Percentiles rank a stretch among this genome's conserved stretches.
phyloP scores from a whole-genome alignment of 2,113 vertebrate genomes.

The Esox niger region DNA sequence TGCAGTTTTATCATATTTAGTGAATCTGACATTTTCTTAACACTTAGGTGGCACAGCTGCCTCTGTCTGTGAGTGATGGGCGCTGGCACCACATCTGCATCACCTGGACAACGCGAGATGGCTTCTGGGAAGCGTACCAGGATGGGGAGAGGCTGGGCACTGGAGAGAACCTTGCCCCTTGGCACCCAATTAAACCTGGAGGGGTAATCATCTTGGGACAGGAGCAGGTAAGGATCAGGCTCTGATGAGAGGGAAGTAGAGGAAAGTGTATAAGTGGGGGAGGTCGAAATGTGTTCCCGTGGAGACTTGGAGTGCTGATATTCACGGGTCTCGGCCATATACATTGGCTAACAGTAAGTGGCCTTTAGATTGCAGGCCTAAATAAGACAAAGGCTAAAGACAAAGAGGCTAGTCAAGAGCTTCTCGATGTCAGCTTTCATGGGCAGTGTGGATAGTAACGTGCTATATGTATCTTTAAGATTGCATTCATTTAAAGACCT shows the following conservation, averaged over 20 bases:
- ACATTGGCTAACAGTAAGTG: too few species aligned
- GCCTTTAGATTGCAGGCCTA: too few species aligned
- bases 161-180: conserved; percentile 95
- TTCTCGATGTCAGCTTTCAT: too few species aligned
- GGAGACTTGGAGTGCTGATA: too few species aligned
- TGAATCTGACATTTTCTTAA: neutral
- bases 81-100: conserved; percentile 98
- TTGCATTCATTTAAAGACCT: too few species aligned
- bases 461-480: too few species aligned
- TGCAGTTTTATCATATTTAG: too few species aligned
- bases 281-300: neutral
- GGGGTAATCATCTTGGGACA: conserved; percentile 95
- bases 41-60: conserved; percentile 88
- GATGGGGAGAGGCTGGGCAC: conserved; percentile 93
- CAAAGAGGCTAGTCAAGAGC: too few species aligned
- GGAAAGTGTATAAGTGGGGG: too few species aligned
- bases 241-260: conserved; percentile 15
- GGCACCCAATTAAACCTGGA: conserved; percentile 98
- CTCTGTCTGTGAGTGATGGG: conserved; percentile 90
- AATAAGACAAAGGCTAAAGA: too few species aligned
- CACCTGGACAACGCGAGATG: conserved; percentile 97
- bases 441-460: too few species aligned
- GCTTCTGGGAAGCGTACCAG: conserved; percentile 98
- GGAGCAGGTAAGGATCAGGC: conserved; percentile 85
- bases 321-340: too few species aligned